Evolutionary conservation across 1,140 invertebrate species (phyloP).

Genomic region (Gerris buenoi): DNA sequence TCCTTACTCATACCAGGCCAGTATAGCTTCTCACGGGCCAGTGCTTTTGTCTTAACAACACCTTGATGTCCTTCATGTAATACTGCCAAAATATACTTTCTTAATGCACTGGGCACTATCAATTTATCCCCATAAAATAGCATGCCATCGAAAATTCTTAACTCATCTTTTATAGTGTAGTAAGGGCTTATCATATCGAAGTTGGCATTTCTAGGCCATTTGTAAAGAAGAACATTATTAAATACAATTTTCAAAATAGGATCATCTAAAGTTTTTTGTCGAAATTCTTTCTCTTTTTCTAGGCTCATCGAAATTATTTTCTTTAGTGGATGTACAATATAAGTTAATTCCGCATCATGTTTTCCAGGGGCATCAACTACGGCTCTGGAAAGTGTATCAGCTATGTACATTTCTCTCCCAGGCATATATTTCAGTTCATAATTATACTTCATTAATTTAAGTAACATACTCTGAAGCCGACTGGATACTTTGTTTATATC

Average conservation of each 20-base stretch:
- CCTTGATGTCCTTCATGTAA: conserved; percentile 34
- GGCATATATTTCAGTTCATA: conserved; percentile 25
- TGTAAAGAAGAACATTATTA: not conserved
- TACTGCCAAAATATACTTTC: conserved; percentile 26
- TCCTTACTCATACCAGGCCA: conserved; percentile 33
- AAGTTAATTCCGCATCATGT: conserved; percentile 18
- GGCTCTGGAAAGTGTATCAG: conserved; percentile 31
- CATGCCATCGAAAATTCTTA: conserved; percentile 25
- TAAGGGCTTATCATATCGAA: conserved; percentile 24
- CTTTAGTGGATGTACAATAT: conserved; percentile 20
- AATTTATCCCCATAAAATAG: conserved; percentile 27
- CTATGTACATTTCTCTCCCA: conserved; percentile 31
- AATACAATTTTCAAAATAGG: conserved; percentile 14
- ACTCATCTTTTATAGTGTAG: conserved; percentile 24
- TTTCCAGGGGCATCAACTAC: conserved; percentile 16
- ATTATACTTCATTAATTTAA: conserved; percentile 25
- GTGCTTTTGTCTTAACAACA: conserved; percentile 27
- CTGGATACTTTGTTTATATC: conserved; percentile 24
- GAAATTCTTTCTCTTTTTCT: conserved; percentile 22
- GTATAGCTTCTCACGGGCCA: conserved; percentile 29
- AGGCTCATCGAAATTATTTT: conserved; percentile 15
- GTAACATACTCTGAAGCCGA: conserved; percentile 30
- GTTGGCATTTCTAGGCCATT: not conserved
- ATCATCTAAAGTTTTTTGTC: conserved; percentile 23
- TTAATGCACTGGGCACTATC: conserved; percentile 27